phyloP scores from a whole-genome alignment of 2,113 vertebrate genomes.

The Promerops cafer region DNA sequence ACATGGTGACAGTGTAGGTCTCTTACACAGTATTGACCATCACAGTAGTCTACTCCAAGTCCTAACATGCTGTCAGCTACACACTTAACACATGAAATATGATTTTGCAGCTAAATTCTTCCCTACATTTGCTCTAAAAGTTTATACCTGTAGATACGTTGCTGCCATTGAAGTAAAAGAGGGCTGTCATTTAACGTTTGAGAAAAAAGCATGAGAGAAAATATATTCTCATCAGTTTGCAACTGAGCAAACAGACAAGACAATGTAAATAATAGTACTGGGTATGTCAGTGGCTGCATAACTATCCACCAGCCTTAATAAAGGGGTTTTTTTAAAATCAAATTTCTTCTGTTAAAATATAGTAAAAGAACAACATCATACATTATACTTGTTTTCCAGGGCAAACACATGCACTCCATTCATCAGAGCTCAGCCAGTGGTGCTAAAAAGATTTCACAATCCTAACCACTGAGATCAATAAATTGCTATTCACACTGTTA shows the following conservation, averaged over 20 bases:
- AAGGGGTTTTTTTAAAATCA: neutral
- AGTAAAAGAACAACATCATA: neutral
- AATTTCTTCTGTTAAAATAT: neutral
- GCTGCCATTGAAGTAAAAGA: neutral
- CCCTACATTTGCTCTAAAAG: neutral
- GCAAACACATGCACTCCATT: neutral
- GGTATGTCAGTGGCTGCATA: neutral
- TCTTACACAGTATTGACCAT: neutral
- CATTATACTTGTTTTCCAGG: neutral
- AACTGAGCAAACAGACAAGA: neutral
- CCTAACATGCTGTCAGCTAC: neutral
- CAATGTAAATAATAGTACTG: neutral
- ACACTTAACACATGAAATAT: neutral
- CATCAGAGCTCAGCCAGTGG: neutral
- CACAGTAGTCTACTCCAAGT: neutral
- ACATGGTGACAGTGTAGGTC: neutral
- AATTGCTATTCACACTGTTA: neutral
- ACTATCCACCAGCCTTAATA: neutral
- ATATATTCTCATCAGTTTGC: neutral
- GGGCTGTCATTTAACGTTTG: neutral
- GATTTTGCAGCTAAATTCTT: neutral
- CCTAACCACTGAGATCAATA: neutral
- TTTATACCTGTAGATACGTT: neutral
- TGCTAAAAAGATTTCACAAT: neutral
- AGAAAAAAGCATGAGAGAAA: neutral